Conservation (phyloP, 2,888 invertebrate species). For the Nycteola revayana region DNA sequence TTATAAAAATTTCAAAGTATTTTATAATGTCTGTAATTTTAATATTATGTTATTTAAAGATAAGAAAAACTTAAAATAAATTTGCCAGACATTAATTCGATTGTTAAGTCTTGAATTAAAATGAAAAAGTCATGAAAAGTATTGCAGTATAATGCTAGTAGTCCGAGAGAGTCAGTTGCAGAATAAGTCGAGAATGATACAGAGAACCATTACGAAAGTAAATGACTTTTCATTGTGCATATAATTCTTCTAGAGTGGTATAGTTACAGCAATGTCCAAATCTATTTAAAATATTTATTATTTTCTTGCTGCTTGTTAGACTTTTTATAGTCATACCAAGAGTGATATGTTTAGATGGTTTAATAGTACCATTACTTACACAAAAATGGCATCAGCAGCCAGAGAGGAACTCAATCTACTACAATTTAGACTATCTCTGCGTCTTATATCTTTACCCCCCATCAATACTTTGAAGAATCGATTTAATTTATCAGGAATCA, state of each 20-base stretch:
- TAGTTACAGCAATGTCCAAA: slow-evolving; percentile 5
- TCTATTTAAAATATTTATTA: slow-evolving; percentile 37
- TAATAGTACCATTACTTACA: slow-evolving; percentile 7
- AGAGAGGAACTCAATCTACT: slow-evolving; percentile 3
- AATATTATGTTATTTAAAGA: no score
- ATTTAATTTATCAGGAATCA: slow-evolving; percentile 4
- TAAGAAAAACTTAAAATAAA: no score
- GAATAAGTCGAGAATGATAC: no score
- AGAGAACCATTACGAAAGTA: no score
- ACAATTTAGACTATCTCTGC: slow-evolving; percentile 3
- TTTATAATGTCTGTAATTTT: no score
- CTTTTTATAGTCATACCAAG: slow-evolving; percentile 41
- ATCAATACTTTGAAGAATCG: slow-evolving; percentile 3
- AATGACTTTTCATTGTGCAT: no score
- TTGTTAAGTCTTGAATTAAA: no score
- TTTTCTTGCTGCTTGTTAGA: slow-evolving; percentile 34
- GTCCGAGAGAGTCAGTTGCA: no score
- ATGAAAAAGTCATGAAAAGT: no score
- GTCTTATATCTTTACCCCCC: slow-evolving; percentile 5
- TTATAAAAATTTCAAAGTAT: no score
- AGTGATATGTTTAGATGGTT: slow-evolving; percentile 22
- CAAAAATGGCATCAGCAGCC: slow-evolving; percentile 7
- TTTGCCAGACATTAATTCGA: no score
- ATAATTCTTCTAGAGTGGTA: slow-evolving; percentile 2
- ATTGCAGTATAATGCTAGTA: no score